Evolutionary conservation across 2,797 vertebrate species (phyloP).

Genomic region (Sebastes nivosus): DNA sequence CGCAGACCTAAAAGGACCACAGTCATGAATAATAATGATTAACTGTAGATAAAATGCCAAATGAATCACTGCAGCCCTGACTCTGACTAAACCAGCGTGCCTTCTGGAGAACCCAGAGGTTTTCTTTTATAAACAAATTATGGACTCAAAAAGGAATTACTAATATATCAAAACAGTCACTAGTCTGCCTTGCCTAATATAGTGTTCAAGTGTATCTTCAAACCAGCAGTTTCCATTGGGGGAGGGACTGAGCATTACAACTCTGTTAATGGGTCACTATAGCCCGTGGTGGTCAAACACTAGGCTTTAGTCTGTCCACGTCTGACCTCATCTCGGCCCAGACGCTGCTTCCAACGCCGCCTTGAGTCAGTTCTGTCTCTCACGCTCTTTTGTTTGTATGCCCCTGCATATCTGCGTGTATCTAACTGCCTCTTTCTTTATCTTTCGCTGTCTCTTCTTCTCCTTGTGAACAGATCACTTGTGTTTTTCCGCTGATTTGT

Average conservation of each 20-base stretch:
- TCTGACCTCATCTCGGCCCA: constrained; percentile 55
- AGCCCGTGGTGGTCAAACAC: constrained; percentile 56
- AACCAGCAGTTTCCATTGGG: constrained; percentile 44
- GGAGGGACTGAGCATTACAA: constrained; percentile 32
- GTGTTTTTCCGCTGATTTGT: constrained; percentile 1
- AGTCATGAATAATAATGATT: constrained; percentile 37
- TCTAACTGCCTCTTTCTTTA: background rate
- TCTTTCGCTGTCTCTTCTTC: background rate
- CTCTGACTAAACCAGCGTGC: constrained; percentile 5
- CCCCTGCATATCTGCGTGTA: background rate
- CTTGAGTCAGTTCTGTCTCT: constrained; percentile 23
- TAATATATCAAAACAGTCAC: background rate
- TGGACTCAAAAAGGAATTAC: background rate
- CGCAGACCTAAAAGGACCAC: constrained; percentile 22
- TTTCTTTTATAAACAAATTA: background rate
- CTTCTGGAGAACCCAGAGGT: background rate
- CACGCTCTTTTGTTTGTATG: background rate
- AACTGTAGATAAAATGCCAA: constrained; percentile 14
- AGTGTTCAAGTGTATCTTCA: background rate
- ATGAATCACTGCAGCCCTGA: background rate
- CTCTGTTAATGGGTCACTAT: constrained; percentile 61
- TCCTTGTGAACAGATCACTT: background rate
- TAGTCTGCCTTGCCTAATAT: background rate
- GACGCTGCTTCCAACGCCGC: constrained; percentile 23
- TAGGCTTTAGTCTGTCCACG: constrained; percentile 28